Base-by-base conservation (phyloP, 2,113 vertebrate genomes). In the Sinocyclocheilus anshuiensis region DNA sequence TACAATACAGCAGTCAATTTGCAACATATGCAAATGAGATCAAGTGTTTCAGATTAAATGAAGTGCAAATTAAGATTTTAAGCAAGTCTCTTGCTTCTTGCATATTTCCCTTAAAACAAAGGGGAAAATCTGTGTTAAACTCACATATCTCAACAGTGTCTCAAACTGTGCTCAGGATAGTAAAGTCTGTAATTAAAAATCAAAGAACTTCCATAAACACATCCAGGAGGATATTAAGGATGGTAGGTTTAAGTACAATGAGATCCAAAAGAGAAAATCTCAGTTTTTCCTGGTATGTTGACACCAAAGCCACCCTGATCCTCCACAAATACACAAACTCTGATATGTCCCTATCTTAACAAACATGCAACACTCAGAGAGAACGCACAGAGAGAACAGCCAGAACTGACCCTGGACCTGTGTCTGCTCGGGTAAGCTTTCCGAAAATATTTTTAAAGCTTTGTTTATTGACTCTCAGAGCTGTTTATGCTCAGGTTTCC, bases 391-490 rank as follows among this genome's bases (percentile, higher is more conserved):
- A 50, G 72, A 77, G 74, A 77, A 33, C 22, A 63, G 36, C 57
- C 57, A 77, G 57, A 76, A 53, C 55, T 84, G 82, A 72, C 80
- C 55, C 78, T 36, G 71, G 78, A 82, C 57, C 50, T 6, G 81
- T 84, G 50, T 77, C 71, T 48, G 55, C 69, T 15, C 36, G 55
- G 26, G 39, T 29, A 45, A 33, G 71, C 5, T 67, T 81, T 82
- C 26, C 33, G 76, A 61, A 75, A 81, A 86, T 86, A 86, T 86
- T 74, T 81, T 86, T 65, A 76, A 42, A 82, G 57, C 72, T 86
- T 26, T 76, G 59, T 86, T 86, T 86, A 86, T 82, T 86, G 85
- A 82, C 15, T 86, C 79, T 82, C 29, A 57, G 78, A 65, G 8
- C 8, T 67, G 79, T 86, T 75, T 82, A 22, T 24, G 16, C 36